These are phyloP conservation scores for Athalia circularis DNA, from an alignment of 2,888 invertebrate genomes.

Conservation along the genomic window DNA sequence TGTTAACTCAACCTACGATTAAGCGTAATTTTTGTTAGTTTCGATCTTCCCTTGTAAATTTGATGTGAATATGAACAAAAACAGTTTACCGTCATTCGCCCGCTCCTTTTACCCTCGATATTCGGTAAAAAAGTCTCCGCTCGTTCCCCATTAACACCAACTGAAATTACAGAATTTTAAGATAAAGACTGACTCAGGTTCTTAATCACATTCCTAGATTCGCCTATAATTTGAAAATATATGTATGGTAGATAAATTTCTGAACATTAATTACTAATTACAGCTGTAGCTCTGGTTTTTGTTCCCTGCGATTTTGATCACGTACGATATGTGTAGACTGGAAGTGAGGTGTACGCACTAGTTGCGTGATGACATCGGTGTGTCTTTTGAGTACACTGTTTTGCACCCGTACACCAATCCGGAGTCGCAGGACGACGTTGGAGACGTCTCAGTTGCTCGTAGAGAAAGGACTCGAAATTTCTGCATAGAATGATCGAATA, in stretches of 20 bases:
- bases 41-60: background rate
- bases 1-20: conserved; percentile 82
- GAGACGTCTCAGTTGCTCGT: conserved; percentile 87
- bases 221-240: conserved; percentile 55
- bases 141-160: conserved; percentile 69
- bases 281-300: conserved; percentile 41
- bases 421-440: conserved; percentile 79
- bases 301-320: conserved; percentile 29
- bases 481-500: conserved; percentile 53
- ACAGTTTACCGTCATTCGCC: conserved; percentile 69
- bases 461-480: conserved; percentile 90
- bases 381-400: conserved; percentile 90
- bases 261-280: conserved; percentile 51
- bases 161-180: conserved; percentile 66
- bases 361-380: conserved; percentile 93
- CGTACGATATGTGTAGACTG: conserved; percentile 75
- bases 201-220: background rate
- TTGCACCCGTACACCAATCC: conserved; percentile 82
- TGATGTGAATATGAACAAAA: background rate
- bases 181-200: background rate
- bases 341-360: conserved; percentile 92
- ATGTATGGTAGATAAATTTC: conserved; percentile 59
- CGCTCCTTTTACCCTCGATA: conserved; percentile 70
- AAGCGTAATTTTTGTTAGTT: background rate
- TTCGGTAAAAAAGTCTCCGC: conserved; percentile 69